These are phyloP conservation scores for Dromococcyx pavoninus DNA, from an alignment of 2,797 vertebrate species.

Conservation along the genomic window DNA sequence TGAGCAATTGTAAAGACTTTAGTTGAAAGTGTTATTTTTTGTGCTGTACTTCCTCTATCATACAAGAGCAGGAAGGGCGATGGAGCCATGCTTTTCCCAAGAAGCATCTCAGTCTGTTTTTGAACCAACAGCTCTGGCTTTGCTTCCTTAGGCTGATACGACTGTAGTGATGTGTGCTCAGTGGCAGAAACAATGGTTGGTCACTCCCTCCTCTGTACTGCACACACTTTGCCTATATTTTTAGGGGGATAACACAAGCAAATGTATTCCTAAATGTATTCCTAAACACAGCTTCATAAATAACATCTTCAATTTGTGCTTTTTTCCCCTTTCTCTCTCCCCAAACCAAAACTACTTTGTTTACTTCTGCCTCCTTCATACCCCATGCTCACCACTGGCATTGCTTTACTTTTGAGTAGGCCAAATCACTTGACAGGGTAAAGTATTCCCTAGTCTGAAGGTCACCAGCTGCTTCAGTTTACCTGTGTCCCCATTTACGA, in stretches of 20 bases:
- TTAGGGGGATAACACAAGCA: background rate
- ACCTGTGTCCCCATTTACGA: background rate
- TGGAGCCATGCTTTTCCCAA: background rate
- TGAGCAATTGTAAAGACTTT: background rate
- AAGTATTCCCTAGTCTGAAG: background rate
- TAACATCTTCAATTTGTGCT: background rate
- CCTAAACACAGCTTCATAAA: background rate
- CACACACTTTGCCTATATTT: background rate
- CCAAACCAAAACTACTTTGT: background rate
- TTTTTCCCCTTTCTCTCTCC: background rate
- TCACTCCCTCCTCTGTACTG: background rate
- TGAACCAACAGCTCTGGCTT: background rate
- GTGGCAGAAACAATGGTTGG: too few relatives aligned
- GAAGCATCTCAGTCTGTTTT: background rate
- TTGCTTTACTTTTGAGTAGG: background rate
- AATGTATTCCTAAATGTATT: background rate
- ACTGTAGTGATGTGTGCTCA: background rate
- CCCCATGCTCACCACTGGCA: background rate
- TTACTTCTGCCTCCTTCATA: background rate
- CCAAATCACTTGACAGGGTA: background rate
- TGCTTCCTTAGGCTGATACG: background rate
- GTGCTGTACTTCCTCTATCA: background rate
- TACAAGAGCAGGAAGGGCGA: background rate
- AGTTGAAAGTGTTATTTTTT: background rate
- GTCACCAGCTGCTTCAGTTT: conserved; percentile 25